These are phyloP conservation scores for Deilephila elpenor DNA, from an alignment of 2,888 invertebrate genomes.

Conservation along the genomic window DNA sequence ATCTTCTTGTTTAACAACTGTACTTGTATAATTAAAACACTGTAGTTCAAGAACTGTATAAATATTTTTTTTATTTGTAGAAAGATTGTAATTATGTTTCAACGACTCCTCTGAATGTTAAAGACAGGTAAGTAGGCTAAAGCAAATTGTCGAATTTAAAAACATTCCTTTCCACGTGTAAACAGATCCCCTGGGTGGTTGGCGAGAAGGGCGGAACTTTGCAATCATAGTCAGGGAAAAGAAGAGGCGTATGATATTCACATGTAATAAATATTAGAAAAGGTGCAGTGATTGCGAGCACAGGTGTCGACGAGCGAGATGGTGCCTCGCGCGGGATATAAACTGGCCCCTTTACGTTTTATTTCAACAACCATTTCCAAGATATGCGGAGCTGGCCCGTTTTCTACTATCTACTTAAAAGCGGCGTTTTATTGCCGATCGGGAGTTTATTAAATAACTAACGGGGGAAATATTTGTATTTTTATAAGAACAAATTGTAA, in stretches of 20 bases:
- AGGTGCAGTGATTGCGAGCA: conserved; percentile 80
- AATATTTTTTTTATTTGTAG: conserved; percentile 11
- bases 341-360: conserved; percentile 57
- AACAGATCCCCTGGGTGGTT: conserved; percentile 1
- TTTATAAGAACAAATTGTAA: not conserved
- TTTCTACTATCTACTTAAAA: conserved; percentile 56
- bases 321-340: conserved; percentile 47
- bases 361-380: conserved; percentile 54
- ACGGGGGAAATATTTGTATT: not conserved
- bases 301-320: conserved; percentile 66
- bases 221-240: conserved; percentile 68
- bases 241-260: conserved; percentile 78
- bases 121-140: not conserved
- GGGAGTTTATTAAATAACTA: conserved; percentile 35
- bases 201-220: conserved; percentile 50
- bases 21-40: conserved; percentile 18
- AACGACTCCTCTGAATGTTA: not conserved
- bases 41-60: not conserved
- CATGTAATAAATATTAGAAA: conserved; percentile 82
- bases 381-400: conserved; percentile 56
- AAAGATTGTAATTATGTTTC: conserved; percentile 18
- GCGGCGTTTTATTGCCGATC: conserved; percentile 52
- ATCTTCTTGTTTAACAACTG: conserved; percentile 23
- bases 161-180: conserved; percentile 25
- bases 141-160: conserved; percentile 8